Percentiles rank a stretch among this genome's conserved stretches.
Conservation (phyloP, 2,888 invertebrate species). For the Tanypteryx hageni region DNA sequence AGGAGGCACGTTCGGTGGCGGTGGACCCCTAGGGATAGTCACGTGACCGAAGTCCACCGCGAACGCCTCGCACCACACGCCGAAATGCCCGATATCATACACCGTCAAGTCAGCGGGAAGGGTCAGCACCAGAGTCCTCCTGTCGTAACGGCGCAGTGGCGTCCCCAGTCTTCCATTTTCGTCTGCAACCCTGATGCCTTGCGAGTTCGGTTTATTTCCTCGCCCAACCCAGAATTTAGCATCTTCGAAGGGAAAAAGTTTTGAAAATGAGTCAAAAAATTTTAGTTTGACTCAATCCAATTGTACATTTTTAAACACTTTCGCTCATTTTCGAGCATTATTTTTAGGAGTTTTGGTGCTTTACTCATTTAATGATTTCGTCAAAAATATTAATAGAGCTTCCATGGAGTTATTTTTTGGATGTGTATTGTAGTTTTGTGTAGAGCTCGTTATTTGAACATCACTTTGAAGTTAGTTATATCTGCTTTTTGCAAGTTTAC, state of each 20-base stretch:
- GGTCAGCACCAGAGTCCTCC: conserved; percentile 92
- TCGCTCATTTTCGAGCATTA: too few relatives aligned
- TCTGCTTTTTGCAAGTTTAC: too few relatives aligned
- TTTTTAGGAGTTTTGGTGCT: too few relatives aligned
- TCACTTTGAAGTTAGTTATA: too few relatives aligned
- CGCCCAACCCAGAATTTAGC: conserved; percentile 96
- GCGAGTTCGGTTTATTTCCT: conserved; percentile 87
- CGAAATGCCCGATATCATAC: conserved; percentile 95
- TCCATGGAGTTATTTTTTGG: too few relatives aligned
- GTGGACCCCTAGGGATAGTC: conserved; percentile 80
- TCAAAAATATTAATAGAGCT: too few relatives aligned
- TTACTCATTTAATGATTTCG: too few relatives aligned
- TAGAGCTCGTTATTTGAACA: too few relatives aligned
- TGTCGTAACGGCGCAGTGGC: conserved; percentile 88
- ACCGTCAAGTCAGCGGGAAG: conserved; percentile 92
- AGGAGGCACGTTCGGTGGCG: conserved; percentile 87
- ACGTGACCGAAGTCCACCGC: conserved; percentile 95
- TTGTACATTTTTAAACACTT: too few relatives aligned
- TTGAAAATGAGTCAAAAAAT: too few relatives aligned
- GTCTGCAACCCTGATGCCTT: conserved; percentile 91
- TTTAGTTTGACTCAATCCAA: too few relatives aligned
- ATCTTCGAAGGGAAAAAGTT: conserved; percentile 78
- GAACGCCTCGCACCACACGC: conserved; percentile 95
- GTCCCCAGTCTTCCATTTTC: conserved; percentile 89
- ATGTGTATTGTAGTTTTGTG: too few relatives aligned